Percentiles rank a stretch among this genome's conserved stretches.
These are phyloP conservation scores for Philaenus spumarius DNA, from an alignment of 1,140 invertebrate genomes.

Conservation along the genomic window DNA sequence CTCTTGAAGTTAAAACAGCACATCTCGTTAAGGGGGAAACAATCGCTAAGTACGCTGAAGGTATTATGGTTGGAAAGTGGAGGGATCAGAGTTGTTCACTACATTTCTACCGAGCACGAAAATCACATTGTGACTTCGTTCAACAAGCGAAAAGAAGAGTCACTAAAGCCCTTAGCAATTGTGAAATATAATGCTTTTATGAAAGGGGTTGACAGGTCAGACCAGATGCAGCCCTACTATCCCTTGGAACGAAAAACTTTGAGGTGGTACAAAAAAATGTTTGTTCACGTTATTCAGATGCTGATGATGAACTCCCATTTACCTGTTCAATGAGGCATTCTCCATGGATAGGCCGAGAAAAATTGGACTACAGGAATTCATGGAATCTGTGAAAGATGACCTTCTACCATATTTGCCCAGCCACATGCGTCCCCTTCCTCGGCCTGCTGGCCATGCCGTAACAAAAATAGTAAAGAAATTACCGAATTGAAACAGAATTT, in stretches of 20 bases:
- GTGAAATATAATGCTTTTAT: slow-evolving; percentile 24
- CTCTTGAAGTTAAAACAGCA: neutral
- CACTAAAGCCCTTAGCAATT: slow-evolving; percentile 13
- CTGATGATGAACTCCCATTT: too few species aligned
- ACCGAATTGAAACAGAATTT: too few species aligned
- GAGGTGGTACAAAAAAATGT: slow-evolving; percentile 23
- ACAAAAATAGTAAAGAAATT: too few species aligned
- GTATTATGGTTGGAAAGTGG: neutral
- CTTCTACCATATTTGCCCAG: too few species aligned
- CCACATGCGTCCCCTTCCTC: too few species aligned
- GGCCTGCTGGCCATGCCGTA: too few species aligned
- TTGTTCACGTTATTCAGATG: slow-evolving; percentile 20
- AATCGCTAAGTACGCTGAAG: neutral
- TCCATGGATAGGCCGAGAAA: too few species aligned
- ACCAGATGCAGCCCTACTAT: slow-evolving; percentile 22
- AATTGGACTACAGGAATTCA: too few species aligned
- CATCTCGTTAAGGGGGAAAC: neutral
- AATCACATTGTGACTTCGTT: neutral
- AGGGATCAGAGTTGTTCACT: neutral
- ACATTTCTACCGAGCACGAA: neutral
- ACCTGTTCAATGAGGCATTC: too few species aligned
- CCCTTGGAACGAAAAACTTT: slow-evolving; percentile 23
- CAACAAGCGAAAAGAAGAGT: neutral
- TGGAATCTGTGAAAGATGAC: too few species aligned
- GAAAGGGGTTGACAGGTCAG: slow-evolving; percentile 16